Percentiles rank a stretch among this genome's conserved stretches.
These are phyloP conservation scores for Schrankia costaestrigalis DNA, from an alignment of 2,888 invertebrate species.

Conservation along the genomic window DNA sequence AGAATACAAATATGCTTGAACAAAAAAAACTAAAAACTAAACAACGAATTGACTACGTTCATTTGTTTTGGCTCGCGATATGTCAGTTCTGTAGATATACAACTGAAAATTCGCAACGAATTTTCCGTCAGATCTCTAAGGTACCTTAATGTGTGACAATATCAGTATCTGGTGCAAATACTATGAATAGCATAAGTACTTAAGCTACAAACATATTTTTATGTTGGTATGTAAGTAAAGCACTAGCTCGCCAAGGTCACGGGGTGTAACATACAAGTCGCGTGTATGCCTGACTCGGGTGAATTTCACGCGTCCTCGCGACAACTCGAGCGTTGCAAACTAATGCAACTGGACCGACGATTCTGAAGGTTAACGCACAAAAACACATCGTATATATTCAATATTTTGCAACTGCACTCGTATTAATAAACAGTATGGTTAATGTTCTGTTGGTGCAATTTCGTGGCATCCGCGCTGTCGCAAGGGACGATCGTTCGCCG, in stretches of 20 bases:
- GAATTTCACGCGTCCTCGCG: slow-evolving; percentile 64
- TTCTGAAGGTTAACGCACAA: slow-evolving; percentile 72
- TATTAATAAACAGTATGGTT: slow-evolving; percentile 70
- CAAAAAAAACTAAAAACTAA: too few species aligned
- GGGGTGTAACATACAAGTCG: slow-evolving; percentile 13
- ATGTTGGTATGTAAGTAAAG: too few species aligned
- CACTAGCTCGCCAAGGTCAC: slow-evolving; percentile 24
- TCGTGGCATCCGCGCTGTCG: slow-evolving; percentile 75
- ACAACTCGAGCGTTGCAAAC: slow-evolving; percentile 70
- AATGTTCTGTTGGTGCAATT: slow-evolving; percentile 64
- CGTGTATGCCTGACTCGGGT: slow-evolving; percentile 25
- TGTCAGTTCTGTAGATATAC: too few species aligned
- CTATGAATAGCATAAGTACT: too few species aligned
- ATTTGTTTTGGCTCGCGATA: too few species aligned
- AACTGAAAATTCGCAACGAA: too few species aligned
- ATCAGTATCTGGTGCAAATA: too few species aligned
- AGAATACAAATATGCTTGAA: neutral
- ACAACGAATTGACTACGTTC: too few species aligned
- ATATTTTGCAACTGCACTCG: slow-evolving; percentile 74
- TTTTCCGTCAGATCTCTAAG: too few species aligned
- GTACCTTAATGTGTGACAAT: too few species aligned
- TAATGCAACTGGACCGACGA: slow-evolving; percentile 71
- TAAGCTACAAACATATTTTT: too few species aligned
- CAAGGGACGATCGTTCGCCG: slow-evolving; percentile 55
- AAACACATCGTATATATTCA: slow-evolving; percentile 63